phyloP scores from a whole-genome alignment of 2,888 invertebrate species.

The Uropetala carovei region DNA sequence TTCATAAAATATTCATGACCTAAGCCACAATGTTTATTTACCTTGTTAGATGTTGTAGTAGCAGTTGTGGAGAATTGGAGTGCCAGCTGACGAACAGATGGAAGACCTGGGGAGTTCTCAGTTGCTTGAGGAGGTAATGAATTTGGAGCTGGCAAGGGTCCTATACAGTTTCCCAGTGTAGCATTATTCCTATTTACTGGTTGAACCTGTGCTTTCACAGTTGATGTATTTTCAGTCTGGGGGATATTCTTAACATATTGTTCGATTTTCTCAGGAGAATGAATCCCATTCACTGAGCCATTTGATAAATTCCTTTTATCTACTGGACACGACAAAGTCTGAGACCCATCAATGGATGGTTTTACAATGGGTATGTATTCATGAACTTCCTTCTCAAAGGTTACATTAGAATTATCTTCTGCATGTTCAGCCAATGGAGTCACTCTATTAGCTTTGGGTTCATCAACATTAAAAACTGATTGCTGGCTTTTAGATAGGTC shows the following conservation, averaged over 20 bases:
- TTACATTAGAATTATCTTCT: not conserved
- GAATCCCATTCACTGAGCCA: not conserved
- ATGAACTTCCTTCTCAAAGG: no score
- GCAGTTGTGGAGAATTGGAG: slow-evolving; percentile 69
- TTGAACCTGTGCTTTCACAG: not conserved
- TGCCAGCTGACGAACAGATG: slow-evolving; percentile 83
- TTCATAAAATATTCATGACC: no score
- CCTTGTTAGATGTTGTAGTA: slow-evolving; percentile 58
- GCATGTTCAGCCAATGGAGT: not conserved
- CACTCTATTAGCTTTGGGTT: not conserved
- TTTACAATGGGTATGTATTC: not conserved
- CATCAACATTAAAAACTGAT: not conserved
- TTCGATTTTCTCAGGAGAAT: not conserved
- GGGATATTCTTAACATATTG: not conserved
- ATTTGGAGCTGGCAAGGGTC: not conserved
- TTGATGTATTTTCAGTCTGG: not conserved
- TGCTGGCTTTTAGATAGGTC: slow-evolving; percentile 19
- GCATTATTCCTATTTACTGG: not conserved
- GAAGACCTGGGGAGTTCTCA: slow-evolving; percentile 71
- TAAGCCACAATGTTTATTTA: not conserved
- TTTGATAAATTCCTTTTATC: not conserved
- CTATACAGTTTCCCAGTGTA: not conserved
- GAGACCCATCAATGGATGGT: not conserved
- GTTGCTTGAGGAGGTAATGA: not conserved
- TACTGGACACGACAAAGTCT: not conserved